Conservation (phyloP, 2,888 invertebrate genomes). For the Andrena bicolor region DNA sequence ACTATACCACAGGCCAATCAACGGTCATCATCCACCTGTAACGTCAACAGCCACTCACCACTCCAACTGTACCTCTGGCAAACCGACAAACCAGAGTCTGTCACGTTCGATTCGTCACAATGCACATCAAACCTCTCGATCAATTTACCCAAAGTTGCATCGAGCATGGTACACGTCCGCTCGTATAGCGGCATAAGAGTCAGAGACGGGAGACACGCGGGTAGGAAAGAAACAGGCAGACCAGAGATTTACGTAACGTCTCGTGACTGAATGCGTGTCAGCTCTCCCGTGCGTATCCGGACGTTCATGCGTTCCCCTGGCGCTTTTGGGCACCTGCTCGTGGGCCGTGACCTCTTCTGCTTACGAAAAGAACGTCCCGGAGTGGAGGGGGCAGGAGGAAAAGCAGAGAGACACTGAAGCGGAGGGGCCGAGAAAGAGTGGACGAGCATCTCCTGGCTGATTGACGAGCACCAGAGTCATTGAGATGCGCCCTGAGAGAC, state of each 20-base stretch:
- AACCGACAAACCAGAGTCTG: conserved; percentile 20
- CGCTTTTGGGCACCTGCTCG: conserved; percentile 79
- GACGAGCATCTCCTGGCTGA: conserved; percentile 77
- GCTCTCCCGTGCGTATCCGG: conserved; percentile 64
- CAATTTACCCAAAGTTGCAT: conserved; percentile 39
- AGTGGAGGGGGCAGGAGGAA: conserved; percentile 27
- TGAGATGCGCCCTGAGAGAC: conserved; percentile 75
- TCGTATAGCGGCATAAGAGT: conserved; percentile 5
- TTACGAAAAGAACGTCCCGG: conserved; percentile 19
- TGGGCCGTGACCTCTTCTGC: conserved; percentile 76
- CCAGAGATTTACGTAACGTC: conserved; percentile 77
- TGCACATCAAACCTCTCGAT: conserved; percentile 32
- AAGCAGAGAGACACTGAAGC: conserved; percentile 35
- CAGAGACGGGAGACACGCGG: conserved; percentile 34
- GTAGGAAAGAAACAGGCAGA: conserved; percentile 46
- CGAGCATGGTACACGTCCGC: background rate
- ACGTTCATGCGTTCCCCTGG: conserved; percentile 59
- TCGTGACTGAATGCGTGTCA: conserved; percentile 75
- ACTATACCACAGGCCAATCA: background rate
- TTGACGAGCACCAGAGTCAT: conserved; percentile 82
- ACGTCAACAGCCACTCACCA: background rate
- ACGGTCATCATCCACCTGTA: background rate
- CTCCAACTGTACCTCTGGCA: background rate
- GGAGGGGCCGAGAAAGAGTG: conserved; percentile 51
- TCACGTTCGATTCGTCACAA: conserved; percentile 45